Percentiles rank a stretch among this genome's conserved stretches.
phyloP scores from a whole-genome alignment of 2,113 vertebrate species.

The Crotophaga sulcirostris region DNA sequence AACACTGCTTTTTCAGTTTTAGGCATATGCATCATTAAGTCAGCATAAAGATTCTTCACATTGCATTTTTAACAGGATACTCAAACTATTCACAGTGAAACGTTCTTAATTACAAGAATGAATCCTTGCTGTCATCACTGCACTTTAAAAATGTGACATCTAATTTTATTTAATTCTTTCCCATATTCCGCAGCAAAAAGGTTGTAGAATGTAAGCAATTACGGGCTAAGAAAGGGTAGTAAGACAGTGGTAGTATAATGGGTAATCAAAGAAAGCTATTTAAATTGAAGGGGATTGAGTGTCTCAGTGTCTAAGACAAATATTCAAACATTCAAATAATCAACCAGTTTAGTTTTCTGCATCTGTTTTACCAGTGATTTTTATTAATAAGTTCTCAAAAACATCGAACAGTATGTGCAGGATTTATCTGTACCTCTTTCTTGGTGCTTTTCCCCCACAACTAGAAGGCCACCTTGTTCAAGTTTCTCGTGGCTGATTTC shows the following conservation, averaged over 20 bases:
- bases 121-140: not conserved
- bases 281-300: not conserved
- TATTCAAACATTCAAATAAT: not conserved
- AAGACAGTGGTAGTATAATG: not conserved
- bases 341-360: not conserved
- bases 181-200: not conserved
- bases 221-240: not conserved
- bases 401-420: not conserved
- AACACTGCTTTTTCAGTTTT: not conserved
- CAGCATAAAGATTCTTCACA: not conserved
- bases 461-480: not conserved
- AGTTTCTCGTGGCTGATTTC: conserved; percentile 54
- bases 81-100: not conserved
- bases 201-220: not conserved
- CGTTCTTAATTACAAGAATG: not conserved
- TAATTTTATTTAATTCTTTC: not conserved
- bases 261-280: not conserved
- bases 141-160: not conserved
- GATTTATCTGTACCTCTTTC: conserved; percentile 15
- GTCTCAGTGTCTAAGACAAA: not conserved
- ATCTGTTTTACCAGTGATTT: not conserved
- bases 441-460: not conserved
- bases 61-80: not conserved
- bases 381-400: conserved; percentile 43
- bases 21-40: not conserved